Evolutionary conservation across 2,888 invertebrate species (phyloP).

Genomic region (Himalopsyche tibetana): DNA sequence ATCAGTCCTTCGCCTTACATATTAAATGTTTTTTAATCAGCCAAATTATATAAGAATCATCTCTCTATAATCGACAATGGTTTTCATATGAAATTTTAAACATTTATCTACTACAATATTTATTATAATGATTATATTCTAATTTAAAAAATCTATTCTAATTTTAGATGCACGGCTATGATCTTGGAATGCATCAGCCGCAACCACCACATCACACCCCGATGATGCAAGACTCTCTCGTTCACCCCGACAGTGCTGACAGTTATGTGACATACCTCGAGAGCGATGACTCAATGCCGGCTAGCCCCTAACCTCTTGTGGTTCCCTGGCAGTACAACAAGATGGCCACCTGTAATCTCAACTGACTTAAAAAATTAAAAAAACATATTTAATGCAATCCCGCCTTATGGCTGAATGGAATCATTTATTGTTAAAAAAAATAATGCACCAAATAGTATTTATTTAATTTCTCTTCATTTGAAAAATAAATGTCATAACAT

Average conservation of each 20-base stretch:
- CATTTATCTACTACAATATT: background rate
- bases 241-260: conserved; percentile 86
- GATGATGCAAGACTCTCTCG: conserved; percentile 78
- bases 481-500: no score
- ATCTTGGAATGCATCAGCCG: conserved; percentile 79
- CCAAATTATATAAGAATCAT: background rate
- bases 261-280: conserved; percentile 95
- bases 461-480: no score
- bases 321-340: conserved; percentile 64
- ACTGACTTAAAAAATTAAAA: conserved; percentile 50
- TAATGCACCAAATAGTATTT: no score
- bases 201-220: conserved; percentile 77
- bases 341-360: conserved; percentile 65
- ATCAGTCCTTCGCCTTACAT: no score
- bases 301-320: conserved; percentile 80
- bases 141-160: conserved; percentile 51
- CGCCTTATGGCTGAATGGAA: no score
- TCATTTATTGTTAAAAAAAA: no score
- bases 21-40: no score
- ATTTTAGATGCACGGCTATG: conserved; percentile 93
- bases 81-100: background rate
- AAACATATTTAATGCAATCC: no score
- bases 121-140: background rate
- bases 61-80: background rate
- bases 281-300: conserved; percentile 88